A percentile compares a stretch with the other conserved stretches of the same genome.
These are phyloP conservation scores for Drosophila teissieri DNA, from an alignment of 1,140 invertebrate genomes.

Conservation along the genomic window DNA sequence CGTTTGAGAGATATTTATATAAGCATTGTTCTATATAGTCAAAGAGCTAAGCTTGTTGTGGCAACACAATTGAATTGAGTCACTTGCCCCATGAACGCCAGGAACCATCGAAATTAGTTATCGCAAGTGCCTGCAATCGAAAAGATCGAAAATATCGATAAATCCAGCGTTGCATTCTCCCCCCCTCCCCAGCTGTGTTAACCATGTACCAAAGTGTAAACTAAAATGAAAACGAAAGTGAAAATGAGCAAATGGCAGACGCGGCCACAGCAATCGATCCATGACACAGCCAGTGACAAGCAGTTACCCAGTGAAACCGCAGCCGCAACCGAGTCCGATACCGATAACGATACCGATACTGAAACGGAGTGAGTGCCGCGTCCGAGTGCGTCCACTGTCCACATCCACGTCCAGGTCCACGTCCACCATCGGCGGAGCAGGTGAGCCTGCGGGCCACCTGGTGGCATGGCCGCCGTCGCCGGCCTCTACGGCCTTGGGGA, in stretches of 20 bases:
- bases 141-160: constrained; percentile 7
- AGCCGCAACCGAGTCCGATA: not conserved
- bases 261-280: constrained; percentile 34
- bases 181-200: not conserved
- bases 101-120: too few relatives aligned
- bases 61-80: not conserved
- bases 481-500: constrained; percentile 84
- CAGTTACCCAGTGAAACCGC: constrained; percentile 19
- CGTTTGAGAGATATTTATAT: too few relatives aligned
- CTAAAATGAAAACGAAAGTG: constrained; percentile 31
- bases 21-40: too few relatives aligned
- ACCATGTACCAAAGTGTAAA: constrained; percentile 16
- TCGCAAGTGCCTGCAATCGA: not conserved
- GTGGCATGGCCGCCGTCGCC: constrained; percentile 81
- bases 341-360: not conserved
- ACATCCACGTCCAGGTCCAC: too few relatives aligned
- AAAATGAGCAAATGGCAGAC: constrained; percentile 32
- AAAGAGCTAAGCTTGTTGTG: too few relatives aligned
- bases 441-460: constrained; percentile 20
- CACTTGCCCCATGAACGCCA: too few relatives aligned
- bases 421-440: not conserved
- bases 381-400: not conserved
- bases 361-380: constrained; percentile 12
- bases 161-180: not conserved
- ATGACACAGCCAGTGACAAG: constrained; percentile 37